Evolutionary conservation across 2,888 invertebrate species (phyloP).

Genomic region (Campoplex nolae): DNA sequence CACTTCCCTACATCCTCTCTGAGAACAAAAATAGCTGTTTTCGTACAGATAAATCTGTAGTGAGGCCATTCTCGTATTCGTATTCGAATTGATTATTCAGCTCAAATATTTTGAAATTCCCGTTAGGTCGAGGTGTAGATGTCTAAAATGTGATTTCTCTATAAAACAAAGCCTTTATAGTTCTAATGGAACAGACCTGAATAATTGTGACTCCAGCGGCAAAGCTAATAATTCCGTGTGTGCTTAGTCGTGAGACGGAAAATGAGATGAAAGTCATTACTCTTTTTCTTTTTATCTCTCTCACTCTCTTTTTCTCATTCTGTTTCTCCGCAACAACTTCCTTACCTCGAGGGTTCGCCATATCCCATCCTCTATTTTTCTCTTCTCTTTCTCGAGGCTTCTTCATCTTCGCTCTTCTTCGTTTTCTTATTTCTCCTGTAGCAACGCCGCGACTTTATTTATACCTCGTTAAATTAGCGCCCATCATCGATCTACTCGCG

Average conservation of each 20-base stretch:
- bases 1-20: slow-evolving; percentile 52
- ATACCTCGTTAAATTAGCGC: slow-evolving; percentile 82
- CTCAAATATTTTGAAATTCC: background rate
- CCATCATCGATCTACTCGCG: slow-evolving; percentile 78
- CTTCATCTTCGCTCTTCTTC: slow-evolving; percentile 60
- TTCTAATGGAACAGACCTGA: background rate
- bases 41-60: slow-evolving; percentile 14
- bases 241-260: slow-evolving; percentile 33
- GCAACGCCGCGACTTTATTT: slow-evolving; percentile 76
- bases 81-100: background rate
- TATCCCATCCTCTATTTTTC: slow-evolving; percentile 55
- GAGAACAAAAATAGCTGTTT: slow-evolving; percentile 37
- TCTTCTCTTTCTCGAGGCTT: slow-evolving; percentile 56
- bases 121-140: background rate
- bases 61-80: background rate
- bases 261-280: slow-evolving; percentile 53
- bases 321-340: slow-evolving; percentile 72
- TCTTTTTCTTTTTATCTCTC: slow-evolving; percentile 65
- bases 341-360: slow-evolving; percentile 56
- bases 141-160: background rate
- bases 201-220: slow-evolving; percentile 19
- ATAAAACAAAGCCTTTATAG: background rate
- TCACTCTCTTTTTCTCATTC: slow-evolving; percentile 66
- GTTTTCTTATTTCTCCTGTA: slow-evolving; percentile 56
- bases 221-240: slow-evolving; percentile 29